Conservation (phyloP, 2,888 invertebrate genomes). For the Leptura quadrifasciata region DNA sequence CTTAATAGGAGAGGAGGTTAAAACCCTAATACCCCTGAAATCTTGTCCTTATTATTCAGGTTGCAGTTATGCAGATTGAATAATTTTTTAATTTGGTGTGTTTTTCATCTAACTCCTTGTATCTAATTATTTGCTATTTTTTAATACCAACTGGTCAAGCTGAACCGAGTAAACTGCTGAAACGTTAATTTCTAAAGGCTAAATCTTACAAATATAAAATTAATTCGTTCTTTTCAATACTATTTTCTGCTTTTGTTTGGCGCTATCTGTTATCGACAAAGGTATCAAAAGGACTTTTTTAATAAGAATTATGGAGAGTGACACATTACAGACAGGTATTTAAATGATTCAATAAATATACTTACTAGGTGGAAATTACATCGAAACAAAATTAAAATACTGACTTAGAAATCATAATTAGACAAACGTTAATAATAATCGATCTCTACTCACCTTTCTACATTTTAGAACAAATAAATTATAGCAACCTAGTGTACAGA, state of each 20-base stretch:
- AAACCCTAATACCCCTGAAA: too few relatives aligned
- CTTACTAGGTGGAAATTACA: constrained; percentile 17
- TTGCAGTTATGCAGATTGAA: too few relatives aligned
- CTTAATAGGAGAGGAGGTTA: too few relatives aligned
- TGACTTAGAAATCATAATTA: too few relatives aligned
- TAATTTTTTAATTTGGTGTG: neutral
- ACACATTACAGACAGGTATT: neutral
- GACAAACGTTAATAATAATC: too few relatives aligned
- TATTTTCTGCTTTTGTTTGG: constrained; percentile 15
- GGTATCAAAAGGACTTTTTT: constrained; percentile 12
- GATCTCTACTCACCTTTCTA: too few relatives aligned
- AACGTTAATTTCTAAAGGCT: neutral
- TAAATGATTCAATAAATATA: neutral
- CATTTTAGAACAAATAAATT: too few relatives aligned
- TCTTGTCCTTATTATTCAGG: too few relatives aligned
- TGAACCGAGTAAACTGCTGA: neutral
- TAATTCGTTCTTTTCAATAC: constrained; percentile 19
- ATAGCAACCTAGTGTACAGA: too few relatives aligned
- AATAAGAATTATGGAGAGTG: neutral
- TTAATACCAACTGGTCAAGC: neutral
- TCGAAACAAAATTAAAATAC: neutral
- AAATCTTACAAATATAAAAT: neutral
- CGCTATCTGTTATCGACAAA: constrained; percentile 15
- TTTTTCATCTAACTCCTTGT: neutral
- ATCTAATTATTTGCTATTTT: neutral